Conservation (phyloP, 35 echinoderm and acorn worm species). For the Hemicentrotus pulcherrimus region DNA sequence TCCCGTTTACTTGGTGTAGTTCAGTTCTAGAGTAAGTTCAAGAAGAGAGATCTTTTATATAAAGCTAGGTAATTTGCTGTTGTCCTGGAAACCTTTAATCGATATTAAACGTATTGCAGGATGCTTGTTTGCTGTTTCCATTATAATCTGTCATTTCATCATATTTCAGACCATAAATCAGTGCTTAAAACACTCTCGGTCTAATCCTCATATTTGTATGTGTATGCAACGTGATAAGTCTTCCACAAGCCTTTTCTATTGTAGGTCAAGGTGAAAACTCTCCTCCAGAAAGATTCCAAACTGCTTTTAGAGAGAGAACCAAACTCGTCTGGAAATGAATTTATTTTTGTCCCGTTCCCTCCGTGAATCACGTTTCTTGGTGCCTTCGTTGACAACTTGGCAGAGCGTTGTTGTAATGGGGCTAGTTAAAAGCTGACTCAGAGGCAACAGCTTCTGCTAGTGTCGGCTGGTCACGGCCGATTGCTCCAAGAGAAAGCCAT, state of each 20-base stretch:
- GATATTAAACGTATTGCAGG: background rate
- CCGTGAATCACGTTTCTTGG: background rate
- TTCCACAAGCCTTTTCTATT: background rate
- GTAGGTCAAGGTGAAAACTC: background rate
- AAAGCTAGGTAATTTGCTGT: background rate
- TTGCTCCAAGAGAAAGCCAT: constrained; percentile 25
- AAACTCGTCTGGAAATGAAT: constrained; percentile 6
- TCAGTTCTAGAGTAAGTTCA: too few relatives aligned
- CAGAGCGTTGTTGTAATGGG: background rate
- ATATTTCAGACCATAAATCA: background rate
- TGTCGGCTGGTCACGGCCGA: constrained; percentile 15
- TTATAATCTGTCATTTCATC: constrained; percentile 12
- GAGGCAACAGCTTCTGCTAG: background rate
- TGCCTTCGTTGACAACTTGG: constrained; percentile 20
- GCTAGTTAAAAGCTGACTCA: constrained; percentile 35
- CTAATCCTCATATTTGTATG: background rate
- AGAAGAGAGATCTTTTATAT: background rate
- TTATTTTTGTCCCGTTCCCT: background rate
- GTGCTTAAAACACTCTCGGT: background rate
- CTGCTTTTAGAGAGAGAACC: background rate
- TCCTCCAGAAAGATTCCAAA: background rate
- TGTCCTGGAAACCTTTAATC: background rate
- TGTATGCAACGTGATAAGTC: background rate
- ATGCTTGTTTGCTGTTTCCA: background rate
- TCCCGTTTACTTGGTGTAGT: too few relatives aligned